Evolutionary conservation across 2,113 vertebrate genomes (phyloP), one percentile per base, ranked within the genome.

Genomic region (Tupaia tana): DNA sequence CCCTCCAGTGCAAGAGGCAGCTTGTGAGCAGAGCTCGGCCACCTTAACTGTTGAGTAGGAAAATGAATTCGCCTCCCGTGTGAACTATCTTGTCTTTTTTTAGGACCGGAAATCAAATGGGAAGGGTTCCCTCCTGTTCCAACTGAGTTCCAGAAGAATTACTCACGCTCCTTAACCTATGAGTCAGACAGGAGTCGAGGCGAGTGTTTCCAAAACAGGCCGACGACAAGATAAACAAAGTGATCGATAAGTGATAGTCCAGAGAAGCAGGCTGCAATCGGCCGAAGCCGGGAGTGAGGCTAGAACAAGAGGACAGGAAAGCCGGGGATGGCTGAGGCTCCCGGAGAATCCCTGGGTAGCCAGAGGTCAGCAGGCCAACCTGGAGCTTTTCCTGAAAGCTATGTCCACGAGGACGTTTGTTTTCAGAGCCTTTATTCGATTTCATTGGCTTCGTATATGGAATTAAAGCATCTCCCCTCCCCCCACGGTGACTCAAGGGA

Each of bases 41-140:
- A 96, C 82, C 56, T 64, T 52, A 7, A 94, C 94, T 80, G 96
- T 87, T 89, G 97, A 97, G 93, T 80, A 96, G 96, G 95, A 97
- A 98, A 97, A 96, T 96, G 96, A 96, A 98, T 97, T 96, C 98
- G 97, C 92, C 97, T 94, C 92, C 96, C 95, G 0, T 3, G 96
- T 77, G 95, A 97, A 98, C 93, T 98, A 97, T 96, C 96, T 97
- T 96, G 96, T 98, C 97, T 97, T 97, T 96, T 98, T 98, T 97
- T 96, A 97, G 98, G 98, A 97, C 98, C 98, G 98, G 98, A 99
- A 98, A 96, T 97, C 93, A 81, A 98, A 97, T 96, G 96, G 96
- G 97, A 98, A 98, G 98, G 98, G 96, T 98, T 98, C 97, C 97
- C 97, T 97, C 96, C 97, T 93, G 81, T 97, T 98, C 96, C 92